phyloP scores from a whole-genome alignment of 2,113 vertebrate genomes.

The Chascanopsetta lugubris region DNA sequence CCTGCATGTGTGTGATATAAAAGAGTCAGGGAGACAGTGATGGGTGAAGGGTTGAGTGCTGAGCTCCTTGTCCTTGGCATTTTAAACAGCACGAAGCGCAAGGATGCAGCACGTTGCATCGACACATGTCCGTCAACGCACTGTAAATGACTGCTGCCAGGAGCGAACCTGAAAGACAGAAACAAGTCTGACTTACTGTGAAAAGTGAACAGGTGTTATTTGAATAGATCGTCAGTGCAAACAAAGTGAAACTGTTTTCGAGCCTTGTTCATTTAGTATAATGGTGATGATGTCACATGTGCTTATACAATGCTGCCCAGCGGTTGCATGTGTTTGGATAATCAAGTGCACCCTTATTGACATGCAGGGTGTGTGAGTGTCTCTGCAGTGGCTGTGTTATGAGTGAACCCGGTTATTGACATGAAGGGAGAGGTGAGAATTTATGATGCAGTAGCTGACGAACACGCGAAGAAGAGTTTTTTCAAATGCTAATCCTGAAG shows the following conservation, averaged over 20 bases:
- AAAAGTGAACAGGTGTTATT: conserved; percentile 4
- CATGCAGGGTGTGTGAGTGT: conserved; percentile 44
- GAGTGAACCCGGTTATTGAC: conserved; percentile 34
- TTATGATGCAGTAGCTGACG: neutral
- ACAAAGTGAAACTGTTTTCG: conserved; percentile 2
- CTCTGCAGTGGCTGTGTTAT: neutral
- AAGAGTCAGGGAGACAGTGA: conserved; percentile 31
- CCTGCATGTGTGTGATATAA: conserved; percentile 32
- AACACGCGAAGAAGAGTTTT: neutral
- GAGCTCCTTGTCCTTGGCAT: conserved; percentile 58
- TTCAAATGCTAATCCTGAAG: conserved; percentile 1
- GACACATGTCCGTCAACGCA: conserved; percentile 29
- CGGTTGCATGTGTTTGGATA: neutral
- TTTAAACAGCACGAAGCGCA: conserved; percentile 33
- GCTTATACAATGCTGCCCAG: neutral
- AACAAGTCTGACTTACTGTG: too few species aligned
- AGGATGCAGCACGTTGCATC: conserved; percentile 39
- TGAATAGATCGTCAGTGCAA: neutral
- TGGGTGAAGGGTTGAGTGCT: conserved; percentile 15
- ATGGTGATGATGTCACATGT: conserved; percentile 5
- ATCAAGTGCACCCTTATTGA: conserved; percentile 46
- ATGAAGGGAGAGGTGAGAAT: conserved; percentile 16
- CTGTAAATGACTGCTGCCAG: conserved; percentile 13
- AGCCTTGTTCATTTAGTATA: neutral
- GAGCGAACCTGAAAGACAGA: neutral